Conservation (phyloP, 1,140 invertebrate species). For the Carcinoscorpius rotundicauda region DNA sequence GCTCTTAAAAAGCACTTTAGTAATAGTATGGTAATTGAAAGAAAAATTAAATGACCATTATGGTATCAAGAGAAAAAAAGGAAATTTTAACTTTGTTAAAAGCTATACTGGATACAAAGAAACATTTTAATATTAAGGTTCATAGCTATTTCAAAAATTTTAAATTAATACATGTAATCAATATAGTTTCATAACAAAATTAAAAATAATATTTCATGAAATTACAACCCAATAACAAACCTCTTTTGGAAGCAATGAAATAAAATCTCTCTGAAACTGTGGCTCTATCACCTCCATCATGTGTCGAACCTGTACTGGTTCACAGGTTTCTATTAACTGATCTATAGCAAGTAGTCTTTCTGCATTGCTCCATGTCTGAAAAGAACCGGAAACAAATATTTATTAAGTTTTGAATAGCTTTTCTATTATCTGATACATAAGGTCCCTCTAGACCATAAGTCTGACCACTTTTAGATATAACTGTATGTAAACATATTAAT, state of each 20-base stretch:
- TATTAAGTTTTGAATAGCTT: too few relatives aligned
- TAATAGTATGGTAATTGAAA: too few relatives aligned
- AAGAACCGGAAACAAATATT: background rate
- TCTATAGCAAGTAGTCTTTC: conserved; percentile 81
- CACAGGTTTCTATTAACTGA: conserved; percentile 74
- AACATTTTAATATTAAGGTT: background rate
- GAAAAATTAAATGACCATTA: too few relatives aligned
- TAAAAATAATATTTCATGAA: too few relatives aligned
- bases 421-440: too few relatives aligned
- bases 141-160: background rate
- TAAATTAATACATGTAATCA: background rate
- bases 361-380: conserved; percentile 59
- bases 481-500: too few relatives aligned
- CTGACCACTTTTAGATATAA: too few relatives aligned
- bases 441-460: too few relatives aligned
- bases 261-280: conserved; percentile 95
- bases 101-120: background rate
- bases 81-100: too few relatives aligned
- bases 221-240: conserved; percentile 27
- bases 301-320: conserved; percentile 81
- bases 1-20: too few relatives aligned
- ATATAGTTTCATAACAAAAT: too few relatives aligned
- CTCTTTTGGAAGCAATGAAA: conserved; percentile 88
- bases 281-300: conserved; percentile 97
- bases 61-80: too few relatives aligned